Conservation (phyloP, 2,113 vertebrate genomes). For the Solea senegalensis region DNA sequence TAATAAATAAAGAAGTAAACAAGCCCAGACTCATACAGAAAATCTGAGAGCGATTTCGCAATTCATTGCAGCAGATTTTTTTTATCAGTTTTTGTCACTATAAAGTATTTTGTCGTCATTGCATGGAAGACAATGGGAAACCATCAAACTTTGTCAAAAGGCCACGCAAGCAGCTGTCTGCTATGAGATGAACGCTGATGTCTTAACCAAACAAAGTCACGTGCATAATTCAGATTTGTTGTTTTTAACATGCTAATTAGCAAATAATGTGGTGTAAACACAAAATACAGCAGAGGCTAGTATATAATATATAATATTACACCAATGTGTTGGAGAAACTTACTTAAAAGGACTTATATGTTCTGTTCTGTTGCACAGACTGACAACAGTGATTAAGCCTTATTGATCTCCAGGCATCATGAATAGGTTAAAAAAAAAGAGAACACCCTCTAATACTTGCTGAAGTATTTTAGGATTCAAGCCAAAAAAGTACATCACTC, state of each 20-base stretch:
- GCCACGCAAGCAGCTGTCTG: not conserved
- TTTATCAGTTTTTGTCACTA: constrained; percentile 9
- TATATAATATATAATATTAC: no score
- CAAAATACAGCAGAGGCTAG: no score
- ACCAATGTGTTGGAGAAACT: no score
- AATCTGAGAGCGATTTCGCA: constrained; percentile 34
- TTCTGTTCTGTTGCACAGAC: no score
- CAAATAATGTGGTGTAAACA: not conserved
- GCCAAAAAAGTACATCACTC: not conserved
- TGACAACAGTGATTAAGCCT: no score
- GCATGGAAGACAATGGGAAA: constrained; percentile 2
- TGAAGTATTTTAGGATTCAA: not conserved
- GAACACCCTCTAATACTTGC: not conserved
- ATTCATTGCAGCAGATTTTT: constrained; percentile 32
- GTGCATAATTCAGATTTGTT: not conserved
- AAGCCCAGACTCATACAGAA: constrained; percentile 26
- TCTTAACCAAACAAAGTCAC: not conserved
- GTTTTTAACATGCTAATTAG: not conserved
- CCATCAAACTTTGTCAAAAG: not conserved
- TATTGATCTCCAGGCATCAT: not conserved
- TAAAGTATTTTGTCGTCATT: constrained; percentile 20
- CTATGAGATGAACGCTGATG: not conserved
- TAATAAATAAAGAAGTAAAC: constrained; percentile 1
- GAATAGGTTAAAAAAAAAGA: not conserved
- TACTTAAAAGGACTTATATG: no score